Percentiles rank a stretch among this genome's conserved stretches.
phyloP scores from a whole-genome alignment of 2,888 invertebrate species.

The Elegia similella region DNA sequence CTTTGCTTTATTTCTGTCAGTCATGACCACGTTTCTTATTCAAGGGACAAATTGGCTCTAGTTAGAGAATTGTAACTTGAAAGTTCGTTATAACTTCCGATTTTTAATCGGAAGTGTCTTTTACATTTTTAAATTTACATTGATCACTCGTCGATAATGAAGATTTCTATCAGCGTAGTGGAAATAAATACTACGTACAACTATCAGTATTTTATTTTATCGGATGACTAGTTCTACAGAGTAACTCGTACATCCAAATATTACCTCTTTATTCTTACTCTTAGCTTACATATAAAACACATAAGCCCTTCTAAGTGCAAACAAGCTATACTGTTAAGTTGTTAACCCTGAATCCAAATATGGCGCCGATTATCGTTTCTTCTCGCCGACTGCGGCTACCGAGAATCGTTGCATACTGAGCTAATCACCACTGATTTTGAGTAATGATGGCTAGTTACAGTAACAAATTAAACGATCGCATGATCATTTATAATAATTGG shows the following conservation, averaged over 20 bases:
- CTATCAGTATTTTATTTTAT: too few relatives aligned
- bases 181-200: too few relatives aligned
- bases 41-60: too few relatives aligned
- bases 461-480: constrained; percentile 42
- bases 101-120: too few relatives aligned
- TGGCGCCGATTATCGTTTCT: constrained; percentile 6
- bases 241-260: too few relatives aligned
- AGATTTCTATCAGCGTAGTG: background rate
- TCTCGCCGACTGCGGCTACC: constrained; percentile 12
- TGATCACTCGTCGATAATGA: too few relatives aligned
- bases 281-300: background rate
- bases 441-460: constrained; percentile 34
- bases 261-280: background rate
- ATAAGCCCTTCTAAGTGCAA: background rate
- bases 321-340: background rate
- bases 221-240: too few relatives aligned
- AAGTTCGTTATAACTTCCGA: too few relatives aligned
- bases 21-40: too few relatives aligned
- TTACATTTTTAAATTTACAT: too few relatives aligned
- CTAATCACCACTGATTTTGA: constrained; percentile 39
- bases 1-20: background rate
- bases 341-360: constrained; percentile 12
- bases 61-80: too few relatives aligned
- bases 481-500: constrained; percentile 44
- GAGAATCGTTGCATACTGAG: constrained; percentile 17